phyloP scores from a whole-genome alignment of 2,113 vertebrate species.

The Larimichthys polyactis region DNA sequence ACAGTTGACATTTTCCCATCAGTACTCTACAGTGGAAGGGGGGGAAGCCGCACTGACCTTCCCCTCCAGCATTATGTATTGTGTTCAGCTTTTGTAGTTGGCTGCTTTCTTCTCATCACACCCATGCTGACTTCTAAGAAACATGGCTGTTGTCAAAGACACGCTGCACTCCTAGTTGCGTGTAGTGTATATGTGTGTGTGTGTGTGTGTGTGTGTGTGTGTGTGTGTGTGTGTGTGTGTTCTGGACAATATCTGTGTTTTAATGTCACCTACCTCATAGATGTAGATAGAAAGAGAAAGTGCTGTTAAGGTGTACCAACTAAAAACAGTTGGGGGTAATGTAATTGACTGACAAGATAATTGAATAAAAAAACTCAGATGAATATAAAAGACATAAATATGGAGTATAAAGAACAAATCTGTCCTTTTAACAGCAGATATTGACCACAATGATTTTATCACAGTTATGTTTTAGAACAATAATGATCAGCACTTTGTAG shows the following conservation, averaged over 20 bases:
- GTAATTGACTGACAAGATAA: not conserved
- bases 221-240: no score
- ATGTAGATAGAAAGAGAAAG: not conserved
- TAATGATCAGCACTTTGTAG: not conserved
- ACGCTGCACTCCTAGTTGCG: not conserved
- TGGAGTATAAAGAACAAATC: not conserved
- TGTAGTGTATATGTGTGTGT: no score
- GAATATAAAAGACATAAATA: not conserved
- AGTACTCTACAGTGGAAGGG: slow-evolving; percentile 36
- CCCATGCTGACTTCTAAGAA: slow-evolving; percentile 17
- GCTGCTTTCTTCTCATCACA: slow-evolving; percentile 32
- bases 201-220: no score
- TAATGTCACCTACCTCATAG: no score
- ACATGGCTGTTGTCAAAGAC: slow-evolving; percentile 16
- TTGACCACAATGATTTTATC: not conserved
- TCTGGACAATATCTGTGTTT: no score
- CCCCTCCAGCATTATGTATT: slow-evolving; percentile 33
- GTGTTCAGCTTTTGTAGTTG: slow-evolving; percentile 27
- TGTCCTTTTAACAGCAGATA: not conserved
- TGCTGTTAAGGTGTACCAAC: not conserved
- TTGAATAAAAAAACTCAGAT: not conserved
- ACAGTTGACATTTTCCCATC: slow-evolving; percentile 72
- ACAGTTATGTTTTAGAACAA: not conserved
- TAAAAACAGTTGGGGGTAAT: not conserved
- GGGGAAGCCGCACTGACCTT: slow-evolving; percentile 44